Evolutionary conservation across 2,888 invertebrate genomes (phyloP).

Genomic region (Drosophila incognita): DNA sequence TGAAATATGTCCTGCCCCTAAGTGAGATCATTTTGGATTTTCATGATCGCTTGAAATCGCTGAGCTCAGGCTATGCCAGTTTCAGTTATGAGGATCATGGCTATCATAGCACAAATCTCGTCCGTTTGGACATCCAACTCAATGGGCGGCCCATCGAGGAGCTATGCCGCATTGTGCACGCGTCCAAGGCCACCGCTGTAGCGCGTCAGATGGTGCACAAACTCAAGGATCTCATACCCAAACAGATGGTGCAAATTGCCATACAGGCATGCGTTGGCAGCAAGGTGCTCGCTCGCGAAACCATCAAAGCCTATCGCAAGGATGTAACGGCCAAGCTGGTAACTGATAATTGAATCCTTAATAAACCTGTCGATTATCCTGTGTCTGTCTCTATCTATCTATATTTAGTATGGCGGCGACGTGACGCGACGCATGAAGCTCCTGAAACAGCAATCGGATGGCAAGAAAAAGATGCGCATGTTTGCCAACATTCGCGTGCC

Average conservation of each 20-base stretch:
- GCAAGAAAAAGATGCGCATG: slow-evolving; percentile 96
- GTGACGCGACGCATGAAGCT: slow-evolving; percentile 95
- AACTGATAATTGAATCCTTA: slow-evolving; percentile 65
- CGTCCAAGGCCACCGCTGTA: slow-evolving; percentile 87
- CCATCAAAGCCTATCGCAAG: slow-evolving; percentile 93
- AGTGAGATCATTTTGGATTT: slow-evolving; percentile 98
- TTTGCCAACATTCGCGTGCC: slow-evolving; percentile 96
- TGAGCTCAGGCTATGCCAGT: slow-evolving; percentile 97
- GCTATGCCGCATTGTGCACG: slow-evolving; percentile 92
- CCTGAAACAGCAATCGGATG: slow-evolving; percentile 94
- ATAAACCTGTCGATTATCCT: not conserved
- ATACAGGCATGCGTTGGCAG: slow-evolving; percentile 93
- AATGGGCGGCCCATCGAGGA: slow-evolving; percentile 94
- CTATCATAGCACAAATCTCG: slow-evolving; percentile 91
- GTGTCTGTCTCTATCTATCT: not conserved
- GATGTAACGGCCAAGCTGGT: slow-evolving; percentile 97
- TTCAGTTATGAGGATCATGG: slow-evolving; percentile 97
- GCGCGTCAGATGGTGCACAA: slow-evolving; percentile 90
- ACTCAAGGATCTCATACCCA: slow-evolving; percentile 93
- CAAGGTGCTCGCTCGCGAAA: slow-evolving; percentile 93
- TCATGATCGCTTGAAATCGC: slow-evolving; percentile 94
- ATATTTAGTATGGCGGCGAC: slow-evolving; percentile 94
- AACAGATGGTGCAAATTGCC: slow-evolving; percentile 94
- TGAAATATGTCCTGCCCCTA: slow-evolving; percentile 94
- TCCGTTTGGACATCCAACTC: slow-evolving; percentile 90